A percentile compares a stretch with the other conserved stretches of the same genome.
These are phyloP conservation scores for Pelmatolapia mariae DNA, from an alignment of 2,113 vertebrate species.

Conservation along the genomic window DNA sequence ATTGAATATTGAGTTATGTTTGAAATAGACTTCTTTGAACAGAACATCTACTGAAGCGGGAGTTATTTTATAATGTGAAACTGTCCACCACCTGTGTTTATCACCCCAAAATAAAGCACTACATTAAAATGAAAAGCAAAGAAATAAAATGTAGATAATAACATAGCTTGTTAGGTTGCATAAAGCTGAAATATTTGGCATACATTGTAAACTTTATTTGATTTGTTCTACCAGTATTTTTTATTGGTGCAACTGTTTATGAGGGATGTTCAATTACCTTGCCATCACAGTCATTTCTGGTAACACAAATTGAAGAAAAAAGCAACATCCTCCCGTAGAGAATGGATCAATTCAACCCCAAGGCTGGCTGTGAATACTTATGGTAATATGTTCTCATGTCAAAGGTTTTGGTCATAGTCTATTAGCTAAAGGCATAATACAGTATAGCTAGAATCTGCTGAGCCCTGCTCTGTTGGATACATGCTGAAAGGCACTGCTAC, in stretches of 20 bases:
- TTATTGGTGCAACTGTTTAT: background rate
- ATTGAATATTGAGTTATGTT: background rate
- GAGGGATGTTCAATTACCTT: background rate
- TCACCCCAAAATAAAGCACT: background rate
- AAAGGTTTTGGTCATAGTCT: slow-evolving; percentile 41
- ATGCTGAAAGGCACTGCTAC: slow-evolving; percentile 1
- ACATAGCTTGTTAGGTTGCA: background rate
- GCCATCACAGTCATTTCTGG: background rate
- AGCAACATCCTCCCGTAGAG: background rate
- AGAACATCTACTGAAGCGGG: background rate
- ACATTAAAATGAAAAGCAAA: background rate
- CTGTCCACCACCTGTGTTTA: background rate
- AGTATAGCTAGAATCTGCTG: slow-evolving; percentile 16
- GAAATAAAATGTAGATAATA: background rate
- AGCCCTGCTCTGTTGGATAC: slow-evolving; percentile 14
- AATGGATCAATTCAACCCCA: slow-evolving; percentile 37
- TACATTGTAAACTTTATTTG: background rate
- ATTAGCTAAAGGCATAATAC: slow-evolving; percentile 25
- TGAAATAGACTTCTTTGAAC: background rate
- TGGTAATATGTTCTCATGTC: slow-evolving; percentile 39
- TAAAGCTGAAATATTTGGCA: background rate
- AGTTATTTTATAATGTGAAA: background rate
- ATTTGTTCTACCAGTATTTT: background rate
- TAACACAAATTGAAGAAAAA: background rate
- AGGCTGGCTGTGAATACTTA: slow-evolving; percentile 1